Conservation (phyloP, 2,797 vertebrate species). For the Rhincodon typus region DNA sequence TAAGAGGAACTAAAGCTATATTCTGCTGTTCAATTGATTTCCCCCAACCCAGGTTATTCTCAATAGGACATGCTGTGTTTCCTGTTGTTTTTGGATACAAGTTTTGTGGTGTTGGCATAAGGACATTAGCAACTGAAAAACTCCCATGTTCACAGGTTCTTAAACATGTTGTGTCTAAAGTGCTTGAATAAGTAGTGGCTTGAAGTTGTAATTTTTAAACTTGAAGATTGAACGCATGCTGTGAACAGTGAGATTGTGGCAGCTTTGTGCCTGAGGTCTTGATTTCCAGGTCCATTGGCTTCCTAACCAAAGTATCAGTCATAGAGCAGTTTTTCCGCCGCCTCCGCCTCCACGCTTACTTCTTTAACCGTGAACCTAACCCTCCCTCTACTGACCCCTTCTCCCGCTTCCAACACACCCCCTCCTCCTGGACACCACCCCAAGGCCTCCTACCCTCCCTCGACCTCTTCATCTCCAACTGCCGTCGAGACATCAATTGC, state of each 20-base stretch:
- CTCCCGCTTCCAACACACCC: too few relatives aligned
- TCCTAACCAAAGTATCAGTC: background rate
- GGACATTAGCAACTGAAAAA: background rate
- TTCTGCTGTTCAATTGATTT: background rate
- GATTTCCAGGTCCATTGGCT: background rate
- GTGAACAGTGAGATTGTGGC: background rate
- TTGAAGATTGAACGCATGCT: background rate
- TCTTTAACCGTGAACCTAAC: too few relatives aligned
- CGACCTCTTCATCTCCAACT: too few relatives aligned
- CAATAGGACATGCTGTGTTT: background rate
- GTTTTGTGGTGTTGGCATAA: background rate
- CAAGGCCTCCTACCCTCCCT: too few relatives aligned
- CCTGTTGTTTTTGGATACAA: background rate
- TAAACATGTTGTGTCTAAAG: background rate
- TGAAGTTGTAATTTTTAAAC: background rate
- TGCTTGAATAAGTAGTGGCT: background rate
- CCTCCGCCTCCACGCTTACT: too few relatives aligned
- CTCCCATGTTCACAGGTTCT: background rate
- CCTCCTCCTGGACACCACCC: too few relatives aligned
- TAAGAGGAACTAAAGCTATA: too few relatives aligned
- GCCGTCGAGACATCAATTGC: too few relatives aligned
- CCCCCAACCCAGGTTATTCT: background rate
- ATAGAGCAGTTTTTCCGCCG: too few relatives aligned
- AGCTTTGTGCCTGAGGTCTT: background rate
- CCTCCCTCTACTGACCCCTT: too few relatives aligned